phyloP scores from a whole-genome alignment of 2,797 vertebrate genomes.

The Ctenopoma multispine region DNA sequence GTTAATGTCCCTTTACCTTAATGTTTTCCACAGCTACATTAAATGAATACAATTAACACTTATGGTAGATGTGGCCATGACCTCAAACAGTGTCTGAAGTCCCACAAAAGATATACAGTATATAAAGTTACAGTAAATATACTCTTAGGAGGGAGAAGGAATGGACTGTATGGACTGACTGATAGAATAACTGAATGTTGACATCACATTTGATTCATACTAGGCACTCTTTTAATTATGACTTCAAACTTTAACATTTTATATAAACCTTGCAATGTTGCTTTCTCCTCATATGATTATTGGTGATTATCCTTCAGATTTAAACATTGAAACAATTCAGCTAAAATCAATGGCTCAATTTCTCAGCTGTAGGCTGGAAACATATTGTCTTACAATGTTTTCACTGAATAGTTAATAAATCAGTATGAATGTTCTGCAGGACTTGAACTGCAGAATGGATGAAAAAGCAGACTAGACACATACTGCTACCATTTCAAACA shows the following conservation, averaged over 20 bases:
- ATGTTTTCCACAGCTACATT: background rate
- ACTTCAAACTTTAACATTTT: conserved; percentile 4
- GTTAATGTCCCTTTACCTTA: conserved; percentile 6
- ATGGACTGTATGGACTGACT: background rate
- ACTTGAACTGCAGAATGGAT: background rate
- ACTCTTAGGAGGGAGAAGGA: background rate
- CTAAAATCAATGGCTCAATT: conserved; percentile 1
- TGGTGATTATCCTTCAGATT: conserved; percentile 27
- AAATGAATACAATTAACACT: background rate
- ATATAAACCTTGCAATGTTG: conserved; percentile 1
- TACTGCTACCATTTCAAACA: conserved; percentile 7
- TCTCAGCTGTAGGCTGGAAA: background rate
- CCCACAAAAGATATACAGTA: background rate
- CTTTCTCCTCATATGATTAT: conserved; percentile 24
- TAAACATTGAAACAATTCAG: conserved; percentile 1
- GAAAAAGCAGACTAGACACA: background rate
- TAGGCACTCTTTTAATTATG: conserved; percentile 51
- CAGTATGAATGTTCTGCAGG: background rate
- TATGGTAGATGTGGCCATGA: background rate
- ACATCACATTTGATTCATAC: conserved; percentile 45
- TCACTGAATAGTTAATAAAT: background rate
- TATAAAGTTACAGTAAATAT: conserved; percentile 11
- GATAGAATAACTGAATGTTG: conserved; percentile 4
- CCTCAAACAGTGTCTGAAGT: conserved; percentile 7
- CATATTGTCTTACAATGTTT: background rate